phyloP scores from a whole-genome alignment of 92 coral and sea anemone genomes.

The Pocillopora meandrina region DNA sequence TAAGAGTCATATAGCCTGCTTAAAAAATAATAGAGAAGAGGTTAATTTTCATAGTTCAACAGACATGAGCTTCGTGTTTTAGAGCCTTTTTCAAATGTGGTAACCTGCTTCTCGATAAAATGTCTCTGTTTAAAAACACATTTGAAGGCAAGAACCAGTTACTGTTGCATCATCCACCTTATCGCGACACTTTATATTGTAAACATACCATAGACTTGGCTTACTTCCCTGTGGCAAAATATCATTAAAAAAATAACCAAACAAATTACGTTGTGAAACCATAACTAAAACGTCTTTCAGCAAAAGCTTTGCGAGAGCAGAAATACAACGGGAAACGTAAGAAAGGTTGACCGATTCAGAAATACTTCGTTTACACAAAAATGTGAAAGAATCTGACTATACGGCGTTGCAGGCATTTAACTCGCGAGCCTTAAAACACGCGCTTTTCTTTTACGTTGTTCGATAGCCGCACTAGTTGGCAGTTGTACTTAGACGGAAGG shows the following conservation, averaged over 20 bases:
- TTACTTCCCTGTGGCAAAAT: neutral
- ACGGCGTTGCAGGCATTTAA: no score
- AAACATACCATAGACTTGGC: neutral
- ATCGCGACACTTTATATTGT: conserved; percentile 10
- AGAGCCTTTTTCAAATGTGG: no score
- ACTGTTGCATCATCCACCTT: conserved; percentile 28
- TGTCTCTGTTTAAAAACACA: neutral
- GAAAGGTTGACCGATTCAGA: neutral
- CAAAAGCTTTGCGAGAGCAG: neutral
- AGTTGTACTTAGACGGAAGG: no score
- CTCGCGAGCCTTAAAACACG: no score
- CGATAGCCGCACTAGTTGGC: no score
- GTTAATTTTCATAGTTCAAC: neutral
- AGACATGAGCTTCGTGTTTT: neutral
- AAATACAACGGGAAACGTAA: neutral
- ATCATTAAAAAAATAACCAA: neutral
- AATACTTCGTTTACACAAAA: no score
- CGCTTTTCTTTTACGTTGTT: no score
- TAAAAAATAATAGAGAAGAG: neutral
- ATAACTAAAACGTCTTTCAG: neutral
- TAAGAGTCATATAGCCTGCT: no score
- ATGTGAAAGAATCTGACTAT: no score
- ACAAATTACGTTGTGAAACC: neutral
- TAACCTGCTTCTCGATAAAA: neutral
- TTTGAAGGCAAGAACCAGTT: conserved; percentile 18